Conservation (phyloP, 2,113 vertebrate species). For the Sphyrna mokarran region DNA sequence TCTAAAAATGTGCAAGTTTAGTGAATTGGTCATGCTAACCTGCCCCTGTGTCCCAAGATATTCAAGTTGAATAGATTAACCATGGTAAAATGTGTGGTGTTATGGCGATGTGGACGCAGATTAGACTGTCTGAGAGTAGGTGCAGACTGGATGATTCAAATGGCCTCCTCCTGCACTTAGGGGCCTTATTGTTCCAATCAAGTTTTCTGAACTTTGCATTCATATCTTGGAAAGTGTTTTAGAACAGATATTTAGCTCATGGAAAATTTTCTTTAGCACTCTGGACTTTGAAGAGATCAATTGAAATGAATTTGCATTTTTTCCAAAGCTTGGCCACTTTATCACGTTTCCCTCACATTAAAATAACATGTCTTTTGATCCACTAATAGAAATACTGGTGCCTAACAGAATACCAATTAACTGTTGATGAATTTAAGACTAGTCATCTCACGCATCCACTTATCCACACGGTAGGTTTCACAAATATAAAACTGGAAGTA, state of each 20-base stretch:
- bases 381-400: not conserved
- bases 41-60: too few relatives aligned
- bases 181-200: not conserved
- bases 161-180: too few relatives aligned
- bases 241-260: not conserved
- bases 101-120: too few relatives aligned
- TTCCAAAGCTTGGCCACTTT: not conserved
- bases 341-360: not conserved
- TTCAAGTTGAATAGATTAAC: too few relatives aligned
- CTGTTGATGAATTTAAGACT: not conserved
- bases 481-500: not conserved
- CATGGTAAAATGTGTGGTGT: too few relatives aligned
- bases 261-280: not conserved
- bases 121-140: too few relatives aligned
- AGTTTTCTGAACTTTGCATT: not conserved
- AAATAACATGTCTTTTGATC: not conserved
- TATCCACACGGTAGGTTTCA: not conserved
- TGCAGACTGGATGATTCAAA: too few relatives aligned
- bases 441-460: not conserved
- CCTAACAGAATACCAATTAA: not conserved
- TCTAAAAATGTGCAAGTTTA: too few relatives aligned
- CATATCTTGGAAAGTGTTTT: not conserved
- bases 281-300: not conserved
- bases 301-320: slow-evolving; percentile 13
- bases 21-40: too few relatives aligned